Evolutionary conservation across 1,140 invertebrate genomes (phyloP), one percentile per base, ranked within the genome.

Genomic region (Lucilia sericata): DNA sequence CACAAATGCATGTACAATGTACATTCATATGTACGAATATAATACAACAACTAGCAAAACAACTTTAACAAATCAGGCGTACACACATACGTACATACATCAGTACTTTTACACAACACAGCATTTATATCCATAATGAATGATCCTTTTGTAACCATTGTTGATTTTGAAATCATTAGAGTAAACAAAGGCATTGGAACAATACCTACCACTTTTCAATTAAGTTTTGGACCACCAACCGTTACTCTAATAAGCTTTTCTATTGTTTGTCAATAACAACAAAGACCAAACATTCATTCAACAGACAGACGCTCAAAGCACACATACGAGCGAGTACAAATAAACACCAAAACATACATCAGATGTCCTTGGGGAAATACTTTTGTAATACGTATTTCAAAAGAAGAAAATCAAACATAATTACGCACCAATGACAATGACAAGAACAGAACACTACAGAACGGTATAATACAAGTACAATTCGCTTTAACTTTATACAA

Each of bases 281-380:
- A 70, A 70, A 21, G 65, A 70, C 21, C 65, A 21, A 19, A 70
- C 10, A 70, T 70, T 10, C n/a, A 12, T 55, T 70, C 65, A 70
- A 3, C 12, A 7, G 7, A 60, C 51, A 60, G 13, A 60, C 51
- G 42, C 13, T 17, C 51, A 60, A 17, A 30, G 25, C 25, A 30
- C 25, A 60, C 51, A 60, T 60, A 60, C 55, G 14, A 42, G 42
- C 42, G 42, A 3, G 14, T 60, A 60, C 55, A 60, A n/a, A 60
- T 14, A 60, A 30, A 30, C 25, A 30, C 25, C n/a, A 14, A 60
- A n/a, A 60, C 2, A 60, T 60, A 70, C 65, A 70, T 10, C 19
- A 70, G 65, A 70, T 70, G 65, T 70, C 65, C 65, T 70, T 70
- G 65, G 65, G 65, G 65, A 70, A 70, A 25, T 70, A 70, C 65